phyloP scores from a whole-genome alignment of 2,888 invertebrate species.

The Suillia variegata region DNA sequence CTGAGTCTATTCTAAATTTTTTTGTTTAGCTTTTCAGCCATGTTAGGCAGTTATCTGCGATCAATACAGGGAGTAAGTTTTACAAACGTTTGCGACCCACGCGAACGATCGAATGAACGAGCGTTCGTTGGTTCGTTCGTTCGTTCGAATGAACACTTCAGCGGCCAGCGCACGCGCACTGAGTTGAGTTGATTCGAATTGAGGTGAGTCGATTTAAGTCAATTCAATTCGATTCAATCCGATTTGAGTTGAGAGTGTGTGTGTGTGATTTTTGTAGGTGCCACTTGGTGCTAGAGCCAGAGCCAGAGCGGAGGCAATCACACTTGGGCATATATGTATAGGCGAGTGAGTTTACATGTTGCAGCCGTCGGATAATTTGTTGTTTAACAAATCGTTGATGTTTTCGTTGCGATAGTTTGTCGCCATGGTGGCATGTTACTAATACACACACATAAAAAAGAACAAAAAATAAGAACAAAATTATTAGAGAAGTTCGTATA shows the following conservation, averaged over 20 bases:
- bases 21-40: neutral
- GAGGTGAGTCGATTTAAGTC: neutral
- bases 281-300: too few relatives aligned
- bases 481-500: neutral
- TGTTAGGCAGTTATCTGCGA: constrained; percentile 22
- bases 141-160: too few relatives aligned
- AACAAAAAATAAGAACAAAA: too few relatives aligned
- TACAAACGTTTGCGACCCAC: constrained; percentile 27
- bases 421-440: neutral
- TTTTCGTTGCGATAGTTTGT: neutral
- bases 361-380: constrained; percentile 2
- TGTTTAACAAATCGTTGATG: neutral
- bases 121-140: too few relatives aligned
- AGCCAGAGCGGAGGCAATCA: neutral
- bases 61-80: constrained; percentile 35
- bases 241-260: neutral
- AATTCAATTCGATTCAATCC: too few relatives aligned
- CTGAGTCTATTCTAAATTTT: too few relatives aligned
- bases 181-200: neutral
- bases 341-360: neutral
- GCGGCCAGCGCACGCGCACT: neutral
- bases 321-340: neutral
- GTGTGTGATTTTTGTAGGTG: neutral
- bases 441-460: neutral
- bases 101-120: too few relatives aligned